A percentile compares a stretch with the other conserved stretches of the same genome.
Conservation (phyloP, 2,113 vertebrate species). For the Anthoscopus minutus region DNA sequence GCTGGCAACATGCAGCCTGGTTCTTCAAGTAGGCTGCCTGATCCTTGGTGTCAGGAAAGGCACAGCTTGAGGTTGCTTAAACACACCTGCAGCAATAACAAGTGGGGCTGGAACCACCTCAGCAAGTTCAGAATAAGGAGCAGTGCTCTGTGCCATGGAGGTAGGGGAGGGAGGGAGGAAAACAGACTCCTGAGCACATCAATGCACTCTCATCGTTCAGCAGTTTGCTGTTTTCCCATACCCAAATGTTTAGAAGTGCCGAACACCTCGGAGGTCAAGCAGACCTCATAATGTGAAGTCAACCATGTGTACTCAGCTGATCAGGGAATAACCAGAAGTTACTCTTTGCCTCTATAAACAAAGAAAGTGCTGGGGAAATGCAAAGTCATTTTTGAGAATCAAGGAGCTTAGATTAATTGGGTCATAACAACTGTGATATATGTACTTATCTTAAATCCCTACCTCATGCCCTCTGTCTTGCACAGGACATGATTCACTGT, state of each 20-base stretch:
- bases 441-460: slow-evolving; percentile 73
- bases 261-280: not conserved
- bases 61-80: not conserved
- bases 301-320: not conserved
- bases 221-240: not conserved
- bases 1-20: not conserved
- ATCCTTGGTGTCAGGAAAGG: rapidly evolving
- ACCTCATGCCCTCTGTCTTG: slow-evolving; percentile 96
- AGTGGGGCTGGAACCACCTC: not conserved
- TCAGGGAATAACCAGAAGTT: not conserved
- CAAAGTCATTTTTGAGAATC: slow-evolving; percentile 1
- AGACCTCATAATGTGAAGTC: not conserved
- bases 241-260: not conserved
- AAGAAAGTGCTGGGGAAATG: not conserved
- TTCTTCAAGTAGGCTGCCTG: not conserved
- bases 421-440: slow-evolving; percentile 18
- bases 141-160: rapidly evolving
- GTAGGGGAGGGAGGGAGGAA: not conserved
- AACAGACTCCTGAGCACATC: not conserved
- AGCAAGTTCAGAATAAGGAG: not conserved
- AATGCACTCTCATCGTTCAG: not conserved
- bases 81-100: not conserved
- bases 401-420: slow-evolving; percentile 18
- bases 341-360: not conserved
- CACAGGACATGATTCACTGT: slow-evolving; percentile 96